Evolutionary conservation across 2,113 vertebrate genomes (phyloP).

Genomic region (Malurus melanocephalus): DNA sequence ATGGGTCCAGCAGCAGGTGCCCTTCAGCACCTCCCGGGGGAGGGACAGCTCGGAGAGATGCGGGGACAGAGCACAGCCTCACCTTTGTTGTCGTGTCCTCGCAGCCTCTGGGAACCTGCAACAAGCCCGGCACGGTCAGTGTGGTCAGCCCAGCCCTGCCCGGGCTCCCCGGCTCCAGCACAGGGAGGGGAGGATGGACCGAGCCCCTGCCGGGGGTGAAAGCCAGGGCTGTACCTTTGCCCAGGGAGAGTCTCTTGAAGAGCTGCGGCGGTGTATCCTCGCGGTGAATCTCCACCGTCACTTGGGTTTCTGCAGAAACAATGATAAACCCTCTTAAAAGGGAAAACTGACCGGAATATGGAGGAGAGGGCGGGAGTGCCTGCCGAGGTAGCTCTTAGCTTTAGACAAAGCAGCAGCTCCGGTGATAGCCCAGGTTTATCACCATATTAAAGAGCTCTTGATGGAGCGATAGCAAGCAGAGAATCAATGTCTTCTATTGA

Average conservation of each 20-base stretch:
- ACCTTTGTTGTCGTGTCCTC: constrained; percentile 39
- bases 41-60: accelerated
- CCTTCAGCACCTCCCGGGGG: no score
- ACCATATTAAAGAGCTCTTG: neutral
- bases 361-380: neutral
- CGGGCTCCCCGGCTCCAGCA: accelerated
- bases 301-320: constrained; percentile 61
- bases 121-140: neutral
- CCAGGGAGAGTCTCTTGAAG: constrained; percentile 70
- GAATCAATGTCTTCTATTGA: neutral
- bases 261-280: constrained; percentile 53
- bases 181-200: neutral
- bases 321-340: neutral
- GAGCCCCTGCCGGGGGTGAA: no score
- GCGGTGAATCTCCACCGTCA: constrained; percentile 73
- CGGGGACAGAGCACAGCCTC: neutral
- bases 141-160: neutral
- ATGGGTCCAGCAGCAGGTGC: neutral
- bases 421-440: neutral
- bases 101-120: constrained; percentile 35
- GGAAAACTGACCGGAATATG: accelerated
- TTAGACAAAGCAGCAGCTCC: neutral
- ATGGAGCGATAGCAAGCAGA: neutral
- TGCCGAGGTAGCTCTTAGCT: neutral
- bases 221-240: constrained; percentile 62